A percentile compares a stretch with the other conserved stretches of the same genome.
Conservation (phyloP, 2,888 invertebrate species). For the Trissolcus japonicus region DNA sequence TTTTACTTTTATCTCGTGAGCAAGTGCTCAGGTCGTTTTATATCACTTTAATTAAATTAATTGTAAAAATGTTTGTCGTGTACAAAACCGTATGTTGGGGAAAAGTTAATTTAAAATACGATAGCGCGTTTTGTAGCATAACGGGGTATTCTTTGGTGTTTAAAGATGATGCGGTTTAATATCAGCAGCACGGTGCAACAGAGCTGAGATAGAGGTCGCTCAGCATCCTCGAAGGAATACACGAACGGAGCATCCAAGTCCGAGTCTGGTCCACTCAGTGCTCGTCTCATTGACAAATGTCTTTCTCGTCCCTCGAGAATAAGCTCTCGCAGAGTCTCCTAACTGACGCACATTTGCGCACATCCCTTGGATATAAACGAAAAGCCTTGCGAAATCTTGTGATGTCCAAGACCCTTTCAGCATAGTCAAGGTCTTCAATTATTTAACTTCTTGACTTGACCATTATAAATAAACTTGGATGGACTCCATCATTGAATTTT, state of each 20-base stretch:
- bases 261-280: conserved; percentile 69
- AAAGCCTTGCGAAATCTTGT: conserved; percentile 56
- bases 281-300: conserved; percentile 75
- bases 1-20: too few relatives aligned
- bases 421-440: conserved; percentile 68
- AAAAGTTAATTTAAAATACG: conserved; percentile 39
- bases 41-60: neutral
- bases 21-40: too few relatives aligned
- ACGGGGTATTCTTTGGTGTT: conserved; percentile 59
- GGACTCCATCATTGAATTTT: too few relatives aligned
- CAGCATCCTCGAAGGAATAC: conserved; percentile 68
- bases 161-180: conserved; percentile 73
- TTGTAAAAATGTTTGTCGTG: conserved; percentile 1
- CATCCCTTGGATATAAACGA: conserved; percentile 53
- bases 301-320: conserved; percentile 64
- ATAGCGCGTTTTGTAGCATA: conserved; percentile 30
- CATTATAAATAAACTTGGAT: conserved; percentile 37
- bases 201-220: conserved; percentile 62
- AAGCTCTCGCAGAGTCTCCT: conserved; percentile 57
- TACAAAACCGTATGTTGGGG: neutral
- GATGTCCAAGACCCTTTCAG: conserved; percentile 62
- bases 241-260: conserved; percentile 60
- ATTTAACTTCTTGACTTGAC: conserved; percentile 55
- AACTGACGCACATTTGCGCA: conserved; percentile 59
- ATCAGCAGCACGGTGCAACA: conserved; percentile 1